Conservation (phyloP, 2,113 vertebrate species). For the Trinectes maculatus region DNA sequence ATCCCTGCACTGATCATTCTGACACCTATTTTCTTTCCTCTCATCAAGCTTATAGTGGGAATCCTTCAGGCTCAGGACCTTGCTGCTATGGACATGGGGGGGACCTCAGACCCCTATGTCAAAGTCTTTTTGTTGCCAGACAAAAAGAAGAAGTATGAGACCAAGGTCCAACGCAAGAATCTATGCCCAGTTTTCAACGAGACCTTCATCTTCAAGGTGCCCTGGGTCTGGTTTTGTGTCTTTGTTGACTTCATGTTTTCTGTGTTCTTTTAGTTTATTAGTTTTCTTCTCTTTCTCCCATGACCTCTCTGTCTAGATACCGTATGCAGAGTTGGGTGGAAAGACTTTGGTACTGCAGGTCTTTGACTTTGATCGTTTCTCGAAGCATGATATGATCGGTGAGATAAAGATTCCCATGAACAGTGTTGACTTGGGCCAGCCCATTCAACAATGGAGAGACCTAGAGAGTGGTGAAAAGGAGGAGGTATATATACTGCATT, state of each 20-base stretch:
- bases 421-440: constrained; percentile 87
- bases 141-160: constrained; percentile 91
- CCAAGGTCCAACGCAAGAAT: constrained; percentile 92
- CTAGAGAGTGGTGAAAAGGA: constrained; percentile 87
- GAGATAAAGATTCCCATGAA: constrained; percentile 91
- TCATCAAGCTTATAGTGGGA: constrained; percentile 86
- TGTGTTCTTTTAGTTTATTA: too few species aligned
- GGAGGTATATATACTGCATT: constrained; percentile 78
- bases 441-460: constrained; percentile 87
- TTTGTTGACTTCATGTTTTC: constrained; percentile 3
- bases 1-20: not conserved
- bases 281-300: constrained; percentile 28
- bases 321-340: constrained; percentile 90
- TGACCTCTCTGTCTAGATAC: constrained; percentile 77
- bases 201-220: constrained; percentile 90
- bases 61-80: constrained; percentile 89
- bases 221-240: fast-evolving
- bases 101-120: constrained; percentile 91
- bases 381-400: constrained; percentile 91
- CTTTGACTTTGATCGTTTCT: constrained; percentile 93
- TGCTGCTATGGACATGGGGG: constrained; percentile 90
- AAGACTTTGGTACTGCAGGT: constrained; percentile 89
- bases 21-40: constrained; percentile 19
- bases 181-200: constrained; percentile 90
- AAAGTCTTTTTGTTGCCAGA: constrained; percentile 89